Evolutionary conservation across 2,113 vertebrate species (phyloP).

Genomic region (Apistogramma diplotaenia): DNA sequence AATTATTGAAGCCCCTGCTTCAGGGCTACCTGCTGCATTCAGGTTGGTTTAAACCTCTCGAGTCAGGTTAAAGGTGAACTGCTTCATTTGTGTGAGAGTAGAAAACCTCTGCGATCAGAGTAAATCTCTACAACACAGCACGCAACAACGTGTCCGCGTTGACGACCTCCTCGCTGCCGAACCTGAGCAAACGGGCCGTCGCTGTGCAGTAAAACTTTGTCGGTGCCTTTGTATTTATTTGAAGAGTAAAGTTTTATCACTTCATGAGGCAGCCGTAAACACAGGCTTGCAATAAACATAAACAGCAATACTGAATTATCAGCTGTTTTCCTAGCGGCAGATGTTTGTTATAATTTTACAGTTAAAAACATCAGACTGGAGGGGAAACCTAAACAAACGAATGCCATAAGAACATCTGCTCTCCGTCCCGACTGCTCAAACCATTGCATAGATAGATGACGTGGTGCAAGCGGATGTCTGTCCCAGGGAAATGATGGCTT

Average conservation of each 20-base stretch:
- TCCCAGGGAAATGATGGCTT: too few relatives aligned
- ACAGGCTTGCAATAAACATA: slow-evolving; percentile 7
- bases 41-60: not conserved
- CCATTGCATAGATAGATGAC: not conserved
- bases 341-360: not conserved
- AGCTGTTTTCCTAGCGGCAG: not conserved
- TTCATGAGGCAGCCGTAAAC: slow-evolving; percentile 39
- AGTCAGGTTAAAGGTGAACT: not conserved
- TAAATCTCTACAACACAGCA: not conserved
- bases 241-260: slow-evolving; percentile 33
- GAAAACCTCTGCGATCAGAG: not conserved
- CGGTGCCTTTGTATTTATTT: slow-evolving; percentile 23
- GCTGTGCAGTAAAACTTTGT: slow-evolving; percentile 14
- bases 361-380: not conserved
- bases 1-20: not conserved
- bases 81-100: not conserved
- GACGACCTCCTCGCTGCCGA: not conserved
- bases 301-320: not conserved
- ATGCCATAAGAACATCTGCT: not conserved
- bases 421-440: not conserved
- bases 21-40: not conserved
- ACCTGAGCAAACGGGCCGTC: not conserved
- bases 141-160: not conserved
- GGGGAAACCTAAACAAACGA: too few relatives aligned
- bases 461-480: too few relatives aligned